Base-by-base conservation (phyloP, 2,113 vertebrate species). In the Tapirus terrestris region DNA sequence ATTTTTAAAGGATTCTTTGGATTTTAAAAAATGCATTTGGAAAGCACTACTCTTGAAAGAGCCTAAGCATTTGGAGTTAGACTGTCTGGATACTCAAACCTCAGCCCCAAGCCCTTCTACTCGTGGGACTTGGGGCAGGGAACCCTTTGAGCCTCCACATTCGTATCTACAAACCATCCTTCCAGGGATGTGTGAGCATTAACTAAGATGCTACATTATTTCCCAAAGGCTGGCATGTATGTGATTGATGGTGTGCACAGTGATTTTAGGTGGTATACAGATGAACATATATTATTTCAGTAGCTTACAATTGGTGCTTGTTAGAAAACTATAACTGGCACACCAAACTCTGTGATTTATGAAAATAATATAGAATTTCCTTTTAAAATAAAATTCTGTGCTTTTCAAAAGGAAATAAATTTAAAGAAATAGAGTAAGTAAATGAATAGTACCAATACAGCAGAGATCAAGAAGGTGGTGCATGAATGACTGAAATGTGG, bases 321-420 rank as follows among this genome's bases (percentile, higher is more conserved):
- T 61, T 96, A 70, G 89, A 67, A 96, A 96, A 75, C 63, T 23
- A 72, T 25, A 91, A 94, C n/a, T 39, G 39, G 18, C 39, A 20
- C 43, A 56, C 63, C 48, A 83, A 79, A 76, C 83, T 84, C 79
- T 63, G 68, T 94, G 88, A 96, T 96, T 94, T 95, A 95, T 97
- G 79, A 45, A 85, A 95, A 93, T 72, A 95, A 93, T 95, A 72
- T 6, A 65, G 87, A n/a, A 75, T 84, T 97, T 92, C n/a, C 73
- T 86, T 75, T 87, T 58, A 82, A 96, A 86, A 96, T 91, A 80
- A 97, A 97, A 89, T 65, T 13, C 29, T 61, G 29, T 29, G 9
- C 65, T 84, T 89, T 90, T 51, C n/a, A 77, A 97, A 96, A 93
- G 29, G 36, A 89, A 95, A 80, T 89, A 45, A 6, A 75, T 80